Conservation (phyloP, 2,797 vertebrate genomes). For the Hapalemur alaotrensis region DNA sequence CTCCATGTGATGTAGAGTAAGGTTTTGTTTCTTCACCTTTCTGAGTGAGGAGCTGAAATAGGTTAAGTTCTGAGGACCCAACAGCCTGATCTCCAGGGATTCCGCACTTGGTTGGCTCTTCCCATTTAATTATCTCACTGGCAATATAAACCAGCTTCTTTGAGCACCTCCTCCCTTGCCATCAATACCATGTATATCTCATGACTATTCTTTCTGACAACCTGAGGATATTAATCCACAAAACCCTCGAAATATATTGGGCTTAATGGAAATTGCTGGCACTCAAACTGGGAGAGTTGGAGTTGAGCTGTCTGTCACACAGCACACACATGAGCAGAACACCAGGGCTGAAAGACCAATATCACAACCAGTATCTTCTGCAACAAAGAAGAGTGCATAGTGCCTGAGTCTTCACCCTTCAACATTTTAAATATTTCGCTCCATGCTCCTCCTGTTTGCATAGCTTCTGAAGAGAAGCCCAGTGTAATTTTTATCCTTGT, state of each 20-base stretch:
- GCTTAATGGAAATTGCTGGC: not conserved
- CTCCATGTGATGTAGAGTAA: not conserved
- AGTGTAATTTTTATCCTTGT: not conserved
- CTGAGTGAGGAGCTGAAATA: not conserved
- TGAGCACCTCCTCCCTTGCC: not conserved
- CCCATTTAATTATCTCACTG: not conserved
- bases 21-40: not conserved
- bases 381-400: not conserved
- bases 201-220: not conserved
- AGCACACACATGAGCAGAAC: not conserved
- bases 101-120: not conserved
- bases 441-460: not conserved
- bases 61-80: not conserved
- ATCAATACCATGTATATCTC: not conserved
- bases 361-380: not conserved
- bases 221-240: not conserved
- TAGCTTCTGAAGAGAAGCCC: not conserved
- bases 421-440: not conserved
- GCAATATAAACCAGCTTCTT: not conserved
- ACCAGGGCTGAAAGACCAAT: not conserved
- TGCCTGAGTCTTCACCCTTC: not conserved
- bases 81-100: not conserved
- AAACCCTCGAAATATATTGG: not conserved
- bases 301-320: not conserved
- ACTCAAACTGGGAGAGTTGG: not conserved